Evolutionary conservation across 1,140 invertebrate species (phyloP).

Genomic region (Aphelenchoides fujianensis): DNA sequence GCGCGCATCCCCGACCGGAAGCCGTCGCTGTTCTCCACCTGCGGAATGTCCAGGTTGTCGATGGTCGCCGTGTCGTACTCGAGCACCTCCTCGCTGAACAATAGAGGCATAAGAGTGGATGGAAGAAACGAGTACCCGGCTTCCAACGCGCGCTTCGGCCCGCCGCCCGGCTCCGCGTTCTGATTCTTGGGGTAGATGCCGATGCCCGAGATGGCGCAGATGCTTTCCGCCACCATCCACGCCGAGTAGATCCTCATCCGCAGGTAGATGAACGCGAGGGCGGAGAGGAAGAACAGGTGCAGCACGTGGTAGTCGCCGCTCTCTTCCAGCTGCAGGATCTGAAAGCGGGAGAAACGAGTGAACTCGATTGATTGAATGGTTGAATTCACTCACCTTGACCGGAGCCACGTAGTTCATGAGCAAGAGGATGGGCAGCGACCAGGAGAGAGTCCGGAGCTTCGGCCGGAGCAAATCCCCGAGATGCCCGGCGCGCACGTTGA

Average conservation of each 20-base stretch:
- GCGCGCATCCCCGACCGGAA: too few species aligned
- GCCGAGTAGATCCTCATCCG: too few species aligned
- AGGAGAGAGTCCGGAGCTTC: too few species aligned
- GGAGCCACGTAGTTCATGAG: slow-evolving; percentile 51
- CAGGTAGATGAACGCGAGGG: slow-evolving; percentile 80
- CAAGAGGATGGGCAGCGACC: slow-evolving; percentile 53
- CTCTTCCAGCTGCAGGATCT: too few species aligned
- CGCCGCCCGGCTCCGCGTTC: slow-evolving; percentile 74
- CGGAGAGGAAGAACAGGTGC: slow-evolving; percentile 83
- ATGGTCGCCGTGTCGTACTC: too few species aligned
- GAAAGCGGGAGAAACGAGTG: too few species aligned
- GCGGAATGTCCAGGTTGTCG: too few species aligned
- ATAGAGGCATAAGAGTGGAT: not conserved
- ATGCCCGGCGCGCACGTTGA: slow-evolving; percentile 23
- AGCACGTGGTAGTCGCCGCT: too few species aligned
- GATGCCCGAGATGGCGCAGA: too few species aligned
- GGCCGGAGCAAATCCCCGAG: slow-evolving; percentile 33
- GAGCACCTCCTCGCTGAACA: slow-evolving; percentile 22
- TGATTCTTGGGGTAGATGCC: slow-evolving; percentile 77
- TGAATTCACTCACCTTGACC: slow-evolving; percentile 45
- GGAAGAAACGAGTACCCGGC: not conserved
- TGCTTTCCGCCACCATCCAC: too few species aligned
- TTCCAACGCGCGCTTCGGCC: slow-evolving; percentile 70
- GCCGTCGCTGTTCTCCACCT: too few species aligned
- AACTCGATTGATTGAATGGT: slow-evolving; percentile 6